A percentile compares a stretch with the other conserved stretches of the same genome.
phyloP scores from a whole-genome alignment of 2,797 vertebrate genomes.

The Characodon lateralis region DNA sequence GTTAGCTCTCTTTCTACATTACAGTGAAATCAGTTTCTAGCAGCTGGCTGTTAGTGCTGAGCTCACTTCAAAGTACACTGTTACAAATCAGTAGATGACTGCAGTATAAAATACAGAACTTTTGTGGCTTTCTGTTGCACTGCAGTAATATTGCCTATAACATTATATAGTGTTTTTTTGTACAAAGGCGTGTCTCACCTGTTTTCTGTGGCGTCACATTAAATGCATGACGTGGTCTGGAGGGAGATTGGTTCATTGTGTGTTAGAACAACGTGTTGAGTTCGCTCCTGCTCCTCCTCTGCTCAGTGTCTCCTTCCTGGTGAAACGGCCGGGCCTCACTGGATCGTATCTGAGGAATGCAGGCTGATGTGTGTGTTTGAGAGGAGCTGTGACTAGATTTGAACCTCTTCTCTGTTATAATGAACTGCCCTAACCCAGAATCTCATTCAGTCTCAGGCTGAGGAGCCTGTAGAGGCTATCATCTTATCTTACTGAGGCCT shows the following conservation, averaged over 20 bases:
- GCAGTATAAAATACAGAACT: background rate
- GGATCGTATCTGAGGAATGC: conserved; percentile 59
- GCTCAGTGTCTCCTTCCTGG: conserved; percentile 16
- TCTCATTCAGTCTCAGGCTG: background rate
- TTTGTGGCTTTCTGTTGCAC: background rate
- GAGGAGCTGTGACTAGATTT: conserved; percentile 58
- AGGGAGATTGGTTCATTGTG: background rate
- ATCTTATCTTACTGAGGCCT: background rate
- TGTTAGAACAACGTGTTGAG: background rate
- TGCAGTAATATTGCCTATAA: too few relatives aligned
- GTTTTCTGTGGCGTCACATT: background rate
- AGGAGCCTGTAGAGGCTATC: background rate
- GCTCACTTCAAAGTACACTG: background rate
- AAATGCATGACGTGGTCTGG: background rate
- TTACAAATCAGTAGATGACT: background rate
- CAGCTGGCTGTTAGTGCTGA: too few relatives aligned
- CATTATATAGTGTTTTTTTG: background rate
- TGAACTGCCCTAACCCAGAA: conserved; percentile 39
- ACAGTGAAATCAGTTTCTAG: too few relatives aligned
- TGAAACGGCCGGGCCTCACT: conserved; percentile 48
- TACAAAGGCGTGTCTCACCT: background rate
- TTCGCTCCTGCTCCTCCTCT: conserved; percentile 11
- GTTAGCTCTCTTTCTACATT: too few relatives aligned
- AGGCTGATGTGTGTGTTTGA: conserved; percentile 25
- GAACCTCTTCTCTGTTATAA: conserved; percentile 52